Conservation (phyloP, 2,113 vertebrate genomes). For the Ifrita kowaldi region DNA sequence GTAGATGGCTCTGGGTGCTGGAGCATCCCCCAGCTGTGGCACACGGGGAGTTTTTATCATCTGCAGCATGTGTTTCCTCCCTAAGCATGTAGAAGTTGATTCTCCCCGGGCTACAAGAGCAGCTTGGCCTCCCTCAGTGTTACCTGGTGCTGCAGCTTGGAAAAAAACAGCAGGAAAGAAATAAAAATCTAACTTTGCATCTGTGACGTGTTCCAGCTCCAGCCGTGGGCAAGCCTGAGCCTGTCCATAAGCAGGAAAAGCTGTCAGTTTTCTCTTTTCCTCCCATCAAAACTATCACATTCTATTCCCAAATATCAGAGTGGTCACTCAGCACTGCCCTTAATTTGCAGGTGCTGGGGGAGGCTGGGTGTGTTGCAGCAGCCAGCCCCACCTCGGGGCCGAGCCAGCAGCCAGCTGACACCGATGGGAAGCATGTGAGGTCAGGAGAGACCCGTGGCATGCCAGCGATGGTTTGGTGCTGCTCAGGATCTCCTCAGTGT, state of each 20-base stretch:
- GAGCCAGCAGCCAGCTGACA: accelerated
- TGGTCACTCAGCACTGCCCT: not conserved
- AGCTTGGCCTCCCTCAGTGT: not conserved
- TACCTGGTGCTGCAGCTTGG: not conserved
- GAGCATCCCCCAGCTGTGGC: not conserved
- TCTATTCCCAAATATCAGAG: not conserved
- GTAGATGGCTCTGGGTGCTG: accelerated
- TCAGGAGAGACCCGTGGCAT: not conserved
- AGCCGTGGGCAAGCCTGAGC: not conserved
- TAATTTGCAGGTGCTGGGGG: not conserved
- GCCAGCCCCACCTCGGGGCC: accelerated
- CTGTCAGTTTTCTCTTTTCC: not conserved
- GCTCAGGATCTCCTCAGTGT: accelerated
- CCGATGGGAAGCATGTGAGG: accelerated
- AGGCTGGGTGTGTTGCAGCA: not conserved
- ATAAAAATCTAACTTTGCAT: not conserved
- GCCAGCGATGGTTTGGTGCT: not conserved
- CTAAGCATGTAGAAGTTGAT: not conserved
- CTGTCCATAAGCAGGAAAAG: accelerated
- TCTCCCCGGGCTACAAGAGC: not conserved
- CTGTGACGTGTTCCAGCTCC: not conserved
- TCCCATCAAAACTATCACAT: not conserved
- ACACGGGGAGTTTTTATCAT: accelerated
- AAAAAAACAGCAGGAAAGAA: not conserved
- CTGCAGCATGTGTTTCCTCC: not conserved